Conservation (phyloP, 1,140 invertebrate genomes). For the Cepaea nemoralis region DNA sequence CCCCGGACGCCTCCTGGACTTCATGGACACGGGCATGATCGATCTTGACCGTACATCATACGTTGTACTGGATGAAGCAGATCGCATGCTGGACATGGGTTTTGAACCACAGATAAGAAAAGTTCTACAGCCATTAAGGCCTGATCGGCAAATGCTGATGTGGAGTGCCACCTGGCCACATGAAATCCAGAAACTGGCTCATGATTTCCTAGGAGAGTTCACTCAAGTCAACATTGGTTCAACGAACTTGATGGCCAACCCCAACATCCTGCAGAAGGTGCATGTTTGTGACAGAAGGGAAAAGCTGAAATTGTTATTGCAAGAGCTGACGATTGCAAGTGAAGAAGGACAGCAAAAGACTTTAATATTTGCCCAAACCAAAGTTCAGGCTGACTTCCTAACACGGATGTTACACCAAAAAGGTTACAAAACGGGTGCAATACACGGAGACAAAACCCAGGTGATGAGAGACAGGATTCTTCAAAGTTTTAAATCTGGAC, state of each 20-base stretch:
- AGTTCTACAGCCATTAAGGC: conserved; percentile 94
- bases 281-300: conserved; percentile 85
- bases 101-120: conserved; percentile 99
- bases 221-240: conserved; percentile 96
- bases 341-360: conserved; percentile 91
- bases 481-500: conserved; percentile 90
- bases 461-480: conserved; percentile 96
- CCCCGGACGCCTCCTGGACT: conserved; percentile 95
- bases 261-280: conserved; percentile 95
- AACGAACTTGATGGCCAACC: conserved; percentile 91
- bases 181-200: conserved; percentile 91
- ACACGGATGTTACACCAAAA: too few relatives aligned
- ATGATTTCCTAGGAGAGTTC: conserved; percentile 93
- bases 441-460: conserved; percentile 98
- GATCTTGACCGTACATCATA: conserved; percentile 91
- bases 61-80: conserved; percentile 97
- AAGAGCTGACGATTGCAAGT: conserved; percentile 87
- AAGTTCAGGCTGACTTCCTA: conserved; percentile 94
- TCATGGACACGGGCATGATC: conserved; percentile 89
- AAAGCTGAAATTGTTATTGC: conserved; percentile 76
- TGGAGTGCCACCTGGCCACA: conserved; percentile 99
- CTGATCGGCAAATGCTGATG: conserved; percentile 95
- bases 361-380: conserved; percentile 98
- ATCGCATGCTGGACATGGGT: conserved; percentile 99
- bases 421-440: conserved; percentile 69